Evolutionary conservation across 2,888 invertebrate genomes (phyloP), one percentile per base, ranked within the genome.

Genomic region (Andrena haemorrhoa): DNA sequence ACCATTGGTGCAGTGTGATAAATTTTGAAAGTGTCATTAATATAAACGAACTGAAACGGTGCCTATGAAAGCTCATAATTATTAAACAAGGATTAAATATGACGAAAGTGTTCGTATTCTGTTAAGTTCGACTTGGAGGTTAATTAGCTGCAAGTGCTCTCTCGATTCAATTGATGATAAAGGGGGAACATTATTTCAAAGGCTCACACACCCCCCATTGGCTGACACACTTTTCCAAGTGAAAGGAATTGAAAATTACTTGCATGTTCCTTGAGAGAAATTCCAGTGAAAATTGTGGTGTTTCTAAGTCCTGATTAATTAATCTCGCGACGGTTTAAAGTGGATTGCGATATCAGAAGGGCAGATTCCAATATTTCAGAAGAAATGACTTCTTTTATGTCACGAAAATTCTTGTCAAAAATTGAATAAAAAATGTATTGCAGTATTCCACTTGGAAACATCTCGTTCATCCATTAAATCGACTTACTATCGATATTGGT

Each of bases 91-190:
- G 33, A 31, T 51, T 77, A 65, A 75, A 75, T 66, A 65, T 31
- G 58, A 65, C 65, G 20, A 20, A 75, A 16, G 49, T 49, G 5
- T 58, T 2, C 47, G 8, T 16, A 35, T 47, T 31, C 75, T 10
- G 49, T 65, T 60, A 73, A 76, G 63, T 63, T n/a, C 49, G 16
- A 76, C 76, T 69, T 58, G 47, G 69, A 49, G 63, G 47, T 69
- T 79, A 79, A 76, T 79, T 79, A 76, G 47, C n/a, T 16, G 5
- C 10, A 35, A 75, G 75, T 75, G 77, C 65, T n/a, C 35, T 23
- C 20, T 1, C 49, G 10, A 77, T 75, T 29, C 26, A 51, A 60
- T 77, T 66, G 65, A 41, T 10, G 47, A 58, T 8, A 33, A 35
- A 35, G 26, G 26, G 12, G 41, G 41, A 16, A 41, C 16, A 41